Base-by-base conservation (phyloP, 2,113 vertebrate species). In the Mormyrus iriodes region DNA sequence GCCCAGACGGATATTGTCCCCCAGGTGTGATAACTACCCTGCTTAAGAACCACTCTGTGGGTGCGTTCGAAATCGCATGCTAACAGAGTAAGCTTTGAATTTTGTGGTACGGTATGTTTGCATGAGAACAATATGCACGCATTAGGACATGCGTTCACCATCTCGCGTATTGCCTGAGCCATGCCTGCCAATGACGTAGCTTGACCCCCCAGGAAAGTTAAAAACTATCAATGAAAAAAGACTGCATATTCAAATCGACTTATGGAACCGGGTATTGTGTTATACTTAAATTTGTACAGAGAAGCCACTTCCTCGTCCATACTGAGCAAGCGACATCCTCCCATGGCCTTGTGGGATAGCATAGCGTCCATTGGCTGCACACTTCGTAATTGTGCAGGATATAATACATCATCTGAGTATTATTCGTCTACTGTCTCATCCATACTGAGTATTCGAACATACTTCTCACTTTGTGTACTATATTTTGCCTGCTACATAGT, bases 1-100 rank as follows among this genome's bases (percentile, higher is more conserved):
- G 88, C 89, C 76, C 93, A 95, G 93, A 95, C 92, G 92, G 91
- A 91, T 93, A 92, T 89, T 89, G 91, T 92, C 91, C 90, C 92
- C 82, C 86, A 91, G 90, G 89, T 91, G 85, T 88, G 91, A 93
- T 92, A 90, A 90, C 88, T 55, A 89, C 89, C 79, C 31, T 55
- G 49, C 92, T 92, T 90, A 92, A 89, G 61, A 89, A 89, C 90
- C 90, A 89, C 82, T 15, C 89, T 69, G n/a, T 10, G 27, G 61
- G 27, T 31, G n/a, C 61, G 13, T 69, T 4, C 10, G 9, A 69
- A 69, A 69, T 69, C 10, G 3, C 61, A 69, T 69, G 61, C 61
- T 69, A 69, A 69, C 61, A 31, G n/a, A 69, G 61, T 69, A 69
- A 31, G 61, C 61, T 69, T 69, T 13, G 61, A 69, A 31, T 31